Percentiles rank a stretch among this genome's conserved stretches.
Conservation (phyloP, 2,113 vertebrate genomes). For the Meles meles region DNA sequence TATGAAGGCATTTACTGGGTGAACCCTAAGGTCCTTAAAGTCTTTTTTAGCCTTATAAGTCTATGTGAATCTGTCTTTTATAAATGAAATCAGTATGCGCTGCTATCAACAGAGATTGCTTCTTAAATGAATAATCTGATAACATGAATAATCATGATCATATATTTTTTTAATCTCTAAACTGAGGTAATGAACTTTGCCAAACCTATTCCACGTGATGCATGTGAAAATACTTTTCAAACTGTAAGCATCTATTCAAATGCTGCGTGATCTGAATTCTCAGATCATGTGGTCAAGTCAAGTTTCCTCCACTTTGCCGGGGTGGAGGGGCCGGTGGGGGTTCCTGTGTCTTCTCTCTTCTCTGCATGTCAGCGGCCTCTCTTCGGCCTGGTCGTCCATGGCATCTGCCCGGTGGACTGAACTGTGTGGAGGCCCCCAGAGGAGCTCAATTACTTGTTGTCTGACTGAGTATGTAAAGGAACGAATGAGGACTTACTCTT, state of each 20-base stretch:
- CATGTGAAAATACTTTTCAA: not conserved
- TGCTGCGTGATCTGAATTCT: not conserved
- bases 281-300: no score
- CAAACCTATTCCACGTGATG: not conserved
- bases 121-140: not conserved
- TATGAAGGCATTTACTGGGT: not conserved
- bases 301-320: not conserved
- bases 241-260: not conserved
- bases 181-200: not conserved
- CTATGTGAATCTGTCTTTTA: not conserved
- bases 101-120: not conserved
- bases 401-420: not conserved
- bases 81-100: not conserved
- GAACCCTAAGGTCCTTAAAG: not conserved
- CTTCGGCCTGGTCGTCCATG: not conserved
- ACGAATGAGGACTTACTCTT: not conserved
- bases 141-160: not conserved
- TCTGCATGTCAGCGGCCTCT: not conserved
- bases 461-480: not conserved
- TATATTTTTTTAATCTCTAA: not conserved
- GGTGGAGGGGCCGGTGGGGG: no score
- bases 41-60: not conserved
- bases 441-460: not conserved
- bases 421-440: not conserved
- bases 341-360: not conserved